A percentile compares a stretch with the other conserved stretches of the same genome.
Evolutionary conservation across 2,888 invertebrate genomes (phyloP).

Genomic region (Sceliomorpha sp.): DNA sequence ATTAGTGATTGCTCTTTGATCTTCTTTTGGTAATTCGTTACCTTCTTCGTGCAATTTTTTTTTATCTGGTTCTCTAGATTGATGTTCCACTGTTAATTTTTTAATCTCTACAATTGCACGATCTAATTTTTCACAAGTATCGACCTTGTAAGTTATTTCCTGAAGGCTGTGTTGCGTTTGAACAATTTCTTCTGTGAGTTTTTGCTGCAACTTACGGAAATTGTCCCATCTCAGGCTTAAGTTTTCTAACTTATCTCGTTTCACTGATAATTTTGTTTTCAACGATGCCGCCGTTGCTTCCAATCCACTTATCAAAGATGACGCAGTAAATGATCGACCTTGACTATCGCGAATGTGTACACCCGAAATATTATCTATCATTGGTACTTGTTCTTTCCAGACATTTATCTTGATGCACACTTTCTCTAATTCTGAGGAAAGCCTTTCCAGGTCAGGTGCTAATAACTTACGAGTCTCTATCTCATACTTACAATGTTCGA

Average conservation of each 20-base stretch:
- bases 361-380: constrained; percentile 86
- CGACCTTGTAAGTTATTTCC: constrained; percentile 82
- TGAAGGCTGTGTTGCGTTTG: constrained; percentile 83
- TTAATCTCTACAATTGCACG: constrained; percentile 82
- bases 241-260: constrained; percentile 86
- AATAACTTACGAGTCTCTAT: constrained; percentile 88
- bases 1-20: constrained; percentile 89
- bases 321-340: constrained; percentile 87
- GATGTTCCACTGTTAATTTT: constrained; percentile 81
- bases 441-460: constrained; percentile 86
- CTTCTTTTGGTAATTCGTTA: constrained; percentile 88
- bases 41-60: constrained; percentile 90
- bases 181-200: constrained; percentile 85
- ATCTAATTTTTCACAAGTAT: constrained; percentile 81
- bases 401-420: constrained; percentile 85
- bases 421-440: constrained; percentile 86
- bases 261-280: constrained; percentile 85
- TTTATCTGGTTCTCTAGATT: constrained; percentile 84
- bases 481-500: constrained; percentile 90
- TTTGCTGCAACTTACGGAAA: constrained; percentile 88
- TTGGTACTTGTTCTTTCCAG: constrained; percentile 87
- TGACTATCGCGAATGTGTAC: constrained; percentile 87
- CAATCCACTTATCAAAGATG: constrained; percentile 86
- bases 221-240: constrained; percentile 89
- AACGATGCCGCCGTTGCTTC: constrained; percentile 86